Base-by-base conservation (phyloP, 2,888 invertebrate species). In the Drosophila buzzatii region DNA sequence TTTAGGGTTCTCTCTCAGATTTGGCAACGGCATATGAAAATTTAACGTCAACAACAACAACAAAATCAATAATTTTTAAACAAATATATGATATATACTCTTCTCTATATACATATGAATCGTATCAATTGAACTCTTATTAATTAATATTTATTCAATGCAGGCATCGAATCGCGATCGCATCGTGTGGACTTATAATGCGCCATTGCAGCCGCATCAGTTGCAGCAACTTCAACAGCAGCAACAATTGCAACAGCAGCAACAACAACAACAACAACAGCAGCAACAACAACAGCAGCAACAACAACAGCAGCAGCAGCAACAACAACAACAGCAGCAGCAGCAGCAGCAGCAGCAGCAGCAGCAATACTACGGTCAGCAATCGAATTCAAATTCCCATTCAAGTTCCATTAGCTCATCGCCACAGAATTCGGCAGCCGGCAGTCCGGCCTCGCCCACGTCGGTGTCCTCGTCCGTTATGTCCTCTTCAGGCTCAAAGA, bases 181-280 rank as follows among this genome's bases (percentile, higher is more conserved):
- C 87, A 97, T 97, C 91, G 97, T 97, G 59, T 97, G 97, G 97
- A 97, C 97, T 59, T 97, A 97, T 94, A 98, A 97, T 94, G 97
- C 97, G 70, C 97, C 97, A n/a, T 73, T 93, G 69, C 89, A 91
- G 77, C 90, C 90, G 39, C 92, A 92, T 79, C 89, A 95, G 60
- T 85, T 89, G 70, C 81, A 84, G 49, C 92, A 91, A 63, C 82
- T 91, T 20, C 83, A 69, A 12, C 82, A 82, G n/a, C 76, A 67
- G n/a, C 68, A 63, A 1, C 64, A 56, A 1, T 60, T 60, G 20
- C 84, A 14, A 8, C 82, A 39, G 10, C 82, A 33, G 33, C 33
- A 82, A 8, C 84, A 82, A 67, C 80, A 83, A 45, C 92, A 91
- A 61, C 82, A 68, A 23, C 23, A 27, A 27, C 4, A 4, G 18